phyloP scores from a whole-genome alignment of 53 echinoderm and acorn worm genomes.

The Crossaster papposus region DNA sequence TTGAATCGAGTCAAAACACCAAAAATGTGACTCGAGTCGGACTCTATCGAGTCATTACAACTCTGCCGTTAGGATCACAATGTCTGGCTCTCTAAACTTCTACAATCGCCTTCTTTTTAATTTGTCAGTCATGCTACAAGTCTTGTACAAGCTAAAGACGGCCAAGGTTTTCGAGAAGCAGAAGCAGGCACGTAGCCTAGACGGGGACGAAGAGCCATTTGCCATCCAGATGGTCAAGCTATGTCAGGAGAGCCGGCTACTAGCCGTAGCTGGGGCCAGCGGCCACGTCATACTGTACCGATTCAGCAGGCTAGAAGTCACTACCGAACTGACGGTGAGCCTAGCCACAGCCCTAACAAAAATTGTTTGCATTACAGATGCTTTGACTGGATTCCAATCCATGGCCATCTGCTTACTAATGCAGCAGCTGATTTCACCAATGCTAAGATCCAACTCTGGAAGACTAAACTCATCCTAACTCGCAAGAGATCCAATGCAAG shows the following conservation, averaged over 20 bases:
- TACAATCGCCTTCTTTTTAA: not conserved
- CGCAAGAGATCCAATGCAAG: no score
- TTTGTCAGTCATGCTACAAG: conserved; percentile 88
- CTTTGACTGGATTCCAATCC: no score
- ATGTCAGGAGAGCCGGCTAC: conserved; percentile 84
- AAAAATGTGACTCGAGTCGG: no score
- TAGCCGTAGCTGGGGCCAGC: conserved; percentile 94
- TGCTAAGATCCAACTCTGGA: no score
- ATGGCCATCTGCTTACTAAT: no score
- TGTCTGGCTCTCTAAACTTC: no score
- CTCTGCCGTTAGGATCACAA: no score
- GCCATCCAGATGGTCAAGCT: conserved; percentile 93
- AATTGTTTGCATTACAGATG: not conserved
- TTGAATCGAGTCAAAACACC: no score
- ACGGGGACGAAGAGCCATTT: conserved; percentile 92
- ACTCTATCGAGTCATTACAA: no score
- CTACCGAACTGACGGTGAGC: conserved; percentile 81
- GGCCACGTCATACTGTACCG: conserved; percentile 91
- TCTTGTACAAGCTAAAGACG: conserved; percentile 96
- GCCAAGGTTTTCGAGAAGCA: conserved; percentile 98
- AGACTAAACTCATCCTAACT: no score
- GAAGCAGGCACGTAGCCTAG: conserved; percentile 88
- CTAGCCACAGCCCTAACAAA: conserved; percentile 27
- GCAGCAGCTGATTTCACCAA: no score
- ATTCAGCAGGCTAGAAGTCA: conserved; percentile 88